phyloP scores from a whole-genome alignment of 2,888 invertebrate genomes.

The Lepas anatifera region DNA sequence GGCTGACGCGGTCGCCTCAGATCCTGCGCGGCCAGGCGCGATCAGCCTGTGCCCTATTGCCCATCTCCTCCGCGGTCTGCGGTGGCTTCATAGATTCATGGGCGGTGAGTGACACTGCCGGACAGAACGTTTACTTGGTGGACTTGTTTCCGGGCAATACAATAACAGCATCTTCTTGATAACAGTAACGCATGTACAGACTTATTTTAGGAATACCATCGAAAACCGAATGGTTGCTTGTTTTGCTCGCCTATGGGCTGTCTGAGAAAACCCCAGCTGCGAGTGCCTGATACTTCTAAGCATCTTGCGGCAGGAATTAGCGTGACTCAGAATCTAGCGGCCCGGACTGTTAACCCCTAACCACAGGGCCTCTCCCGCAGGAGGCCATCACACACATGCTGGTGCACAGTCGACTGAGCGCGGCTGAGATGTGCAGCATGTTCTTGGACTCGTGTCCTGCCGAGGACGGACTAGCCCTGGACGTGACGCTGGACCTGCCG shows the following conservation, averaged over 20 bases:
- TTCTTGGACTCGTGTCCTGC: neutral
- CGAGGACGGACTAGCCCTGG: slow-evolving; percentile 16
- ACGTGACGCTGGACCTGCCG: slow-evolving; percentile 18
- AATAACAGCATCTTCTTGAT: too few relatives aligned
- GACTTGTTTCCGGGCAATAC: too few relatives aligned
- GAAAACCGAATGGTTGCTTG: too few relatives aligned
- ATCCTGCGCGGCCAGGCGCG: neutral
- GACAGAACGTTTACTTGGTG: too few relatives aligned
- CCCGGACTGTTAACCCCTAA: neutral
- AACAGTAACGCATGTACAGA: too few relatives aligned
- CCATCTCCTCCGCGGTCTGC: neutral
- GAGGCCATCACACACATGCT: neutral
- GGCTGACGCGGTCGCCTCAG: neutral
- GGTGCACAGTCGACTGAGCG: neutral
- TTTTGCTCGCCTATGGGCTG: too few relatives aligned
- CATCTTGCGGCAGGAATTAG: too few relatives aligned
- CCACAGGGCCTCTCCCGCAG: neutral
- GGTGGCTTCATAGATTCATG: neutral
- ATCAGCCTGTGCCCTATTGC: neutral
- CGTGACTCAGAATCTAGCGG: neutral
- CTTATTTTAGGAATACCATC: too few relatives aligned
- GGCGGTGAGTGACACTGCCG: neutral
- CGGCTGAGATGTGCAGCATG: neutral
- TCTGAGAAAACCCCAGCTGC: too few relatives aligned
- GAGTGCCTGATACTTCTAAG: too few relatives aligned